Base-by-base conservation (phyloP, 30 jellyfish, hydroid and myxozoan genomes). In the Euphysa ruthae region DNA sequence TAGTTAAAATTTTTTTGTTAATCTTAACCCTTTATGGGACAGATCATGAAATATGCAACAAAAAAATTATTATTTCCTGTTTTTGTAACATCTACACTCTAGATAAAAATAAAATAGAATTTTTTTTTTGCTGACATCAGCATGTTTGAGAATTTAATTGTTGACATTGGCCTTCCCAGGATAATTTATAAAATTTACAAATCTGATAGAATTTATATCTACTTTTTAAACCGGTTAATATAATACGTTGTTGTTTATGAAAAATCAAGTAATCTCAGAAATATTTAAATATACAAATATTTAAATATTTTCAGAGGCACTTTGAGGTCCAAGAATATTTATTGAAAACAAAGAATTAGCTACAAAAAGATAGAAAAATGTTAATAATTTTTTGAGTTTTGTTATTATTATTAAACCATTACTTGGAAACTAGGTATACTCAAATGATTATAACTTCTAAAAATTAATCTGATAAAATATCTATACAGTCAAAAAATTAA, bases 111-210 rank as follows among this genome's bases (percentile, higher is more conserved):
- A 46, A 46, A 46, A 46, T 4, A 46, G 10, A 2, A n/a, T 46
- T 46, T 46, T 46, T 46, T 46, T 46, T 46, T 46, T 46, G 60
- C 60, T 46, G 60, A 46, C 60, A 29, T 46, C 60, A 46, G 23
- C 3, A 46, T 2, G 18, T 46, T 46, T 8, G 28, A n/a, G 4
- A 46, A 46, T n/a, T n/a, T 46, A 46, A 46, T 46, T 46, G 60
- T 46, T 46, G 60, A 46, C 60, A 46, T 46, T 46, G 8, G 60
- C 23, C 60, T 46, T 46, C 60, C 60, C 6, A n/a, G 60, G 60
- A 3, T 5, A 46, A 46, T n/a, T 8, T n/a, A n/a, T 25, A 46
- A 46, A 46, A 46, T n/a, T 4, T 4, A 46, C n/a, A n/a, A n/a
- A n/a, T n/a, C n/a, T n/a, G n/a, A n/a, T n/a, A n/a, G n/a, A n/a